Percentiles rank a stretch among this genome's conserved stretches.
These are phyloP conservation scores for Lindbergichthys nudifrons DNA, from an alignment of 2,797 vertebrate genomes.

Conservation along the genomic window DNA sequence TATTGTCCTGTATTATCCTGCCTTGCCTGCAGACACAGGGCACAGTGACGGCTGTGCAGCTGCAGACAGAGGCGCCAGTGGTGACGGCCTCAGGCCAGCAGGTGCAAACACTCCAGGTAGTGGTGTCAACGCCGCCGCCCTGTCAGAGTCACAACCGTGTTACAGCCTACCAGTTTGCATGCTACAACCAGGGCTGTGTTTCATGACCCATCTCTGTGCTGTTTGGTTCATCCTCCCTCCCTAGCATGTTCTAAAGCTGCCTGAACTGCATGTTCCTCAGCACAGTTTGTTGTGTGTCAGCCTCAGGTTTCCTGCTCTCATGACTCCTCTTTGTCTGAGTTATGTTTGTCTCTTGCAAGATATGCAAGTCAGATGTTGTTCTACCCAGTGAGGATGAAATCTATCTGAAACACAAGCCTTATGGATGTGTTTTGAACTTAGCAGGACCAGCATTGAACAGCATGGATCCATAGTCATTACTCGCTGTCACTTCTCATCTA, in stretches of 20 bases:
- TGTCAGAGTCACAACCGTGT: slow-evolving; percentile 67
- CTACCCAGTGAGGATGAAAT: slow-evolving; percentile 7
- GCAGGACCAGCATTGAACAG: slow-evolving; percentile 19
- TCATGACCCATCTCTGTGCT: slow-evolving; percentile 65
- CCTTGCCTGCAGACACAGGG: slow-evolving; percentile 94
- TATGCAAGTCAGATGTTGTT: slow-evolving; percentile 1
- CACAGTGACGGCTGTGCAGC: slow-evolving; percentile 98
- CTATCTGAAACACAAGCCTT: slow-evolving; percentile 24
- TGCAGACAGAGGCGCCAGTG: slow-evolving; percentile 97
- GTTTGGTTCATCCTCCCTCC: slow-evolving; percentile 55
- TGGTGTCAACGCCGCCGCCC: slow-evolving; percentile 88
- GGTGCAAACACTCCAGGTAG: slow-evolving; percentile 99
- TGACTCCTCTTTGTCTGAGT: slow-evolving; percentile 26
- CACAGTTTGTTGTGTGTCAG: slow-evolving; percentile 55
- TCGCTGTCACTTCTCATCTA: slow-evolving; percentile 34
- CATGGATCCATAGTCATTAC: slow-evolving; percentile 40
- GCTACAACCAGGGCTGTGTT: slow-evolving; percentile 55
- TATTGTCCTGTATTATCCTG: slow-evolving; percentile 75
- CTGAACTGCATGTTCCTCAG: slow-evolving; percentile 76
- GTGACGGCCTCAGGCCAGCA: slow-evolving; percentile 98
- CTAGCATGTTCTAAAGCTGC: slow-evolving; percentile 66
- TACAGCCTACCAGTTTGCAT: slow-evolving; percentile 70
- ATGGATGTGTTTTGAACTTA: slow-evolving; percentile 17
- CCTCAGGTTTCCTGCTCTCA: slow-evolving; percentile 45
- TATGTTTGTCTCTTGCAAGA: slow-evolving; percentile 44